Conservation (phyloP, 2,113 vertebrate genomes). For the Phodopus roborovskii region DNA sequence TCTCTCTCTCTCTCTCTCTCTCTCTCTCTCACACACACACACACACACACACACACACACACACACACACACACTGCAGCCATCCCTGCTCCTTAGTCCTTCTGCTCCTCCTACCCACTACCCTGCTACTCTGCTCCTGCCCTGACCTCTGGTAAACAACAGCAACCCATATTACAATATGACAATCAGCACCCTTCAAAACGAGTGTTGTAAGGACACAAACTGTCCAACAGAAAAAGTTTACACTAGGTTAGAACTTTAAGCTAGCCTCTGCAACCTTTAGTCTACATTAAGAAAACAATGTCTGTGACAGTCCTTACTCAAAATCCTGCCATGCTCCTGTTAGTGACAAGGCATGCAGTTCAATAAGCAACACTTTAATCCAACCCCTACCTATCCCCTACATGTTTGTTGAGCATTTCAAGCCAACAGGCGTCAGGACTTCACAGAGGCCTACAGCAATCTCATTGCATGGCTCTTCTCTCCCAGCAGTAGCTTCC, state of each 20-base stretch:
- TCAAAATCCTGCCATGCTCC: background rate
- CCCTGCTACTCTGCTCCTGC: background rate
- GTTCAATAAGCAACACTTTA: background rate
- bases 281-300: background rate
- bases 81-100: background rate
- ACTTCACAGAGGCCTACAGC: background rate
- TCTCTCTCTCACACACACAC: background rate
- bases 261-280: background rate
- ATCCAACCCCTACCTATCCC: background rate
- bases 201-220: background rate
- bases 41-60: background rate
- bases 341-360: background rate
- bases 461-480: background rate
- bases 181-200: background rate
- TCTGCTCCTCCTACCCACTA: background rate
- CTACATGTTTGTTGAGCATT: background rate
- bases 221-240: background rate
- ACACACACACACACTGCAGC: background rate
- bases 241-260: background rate
- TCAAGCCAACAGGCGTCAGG: background rate
- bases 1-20: too few species aligned
- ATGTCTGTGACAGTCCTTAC: rapidly evolving
- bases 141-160: background rate
- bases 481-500: background rate
- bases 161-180: background rate